Evolutionary conservation across 2,113 vertebrate genomes (phyloP), one percentile per base, ranked within the genome.

Genomic region (Paramormyrops kingsleyae): DNA sequence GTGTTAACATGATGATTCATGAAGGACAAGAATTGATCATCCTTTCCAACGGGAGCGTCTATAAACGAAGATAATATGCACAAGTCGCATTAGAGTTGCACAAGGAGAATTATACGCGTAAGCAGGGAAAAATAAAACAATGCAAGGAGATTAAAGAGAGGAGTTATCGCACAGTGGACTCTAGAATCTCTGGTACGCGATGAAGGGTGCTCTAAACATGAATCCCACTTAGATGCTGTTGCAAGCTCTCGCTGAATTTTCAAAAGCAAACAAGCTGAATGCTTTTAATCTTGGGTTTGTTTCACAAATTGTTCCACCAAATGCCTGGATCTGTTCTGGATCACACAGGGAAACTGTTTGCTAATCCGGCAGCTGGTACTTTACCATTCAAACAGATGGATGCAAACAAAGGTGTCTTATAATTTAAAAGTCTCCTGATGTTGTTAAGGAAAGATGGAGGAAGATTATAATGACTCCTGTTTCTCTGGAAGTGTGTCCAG

Each of bases 281-380:
- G 74, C 31, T 39, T 80, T 42, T 80, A 80, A 80, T 80, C 74
- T 80, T 80, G 74, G 74, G 74, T 80, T 80, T 80, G 74, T 31
- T 80, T 80, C 35, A 80, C 35, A 80, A 42, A 80, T 42, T 80
- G 31, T 42, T 80, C 35, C 74, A 42, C 35, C 74, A 80, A 80
- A 80, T 80, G 74, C 74, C 35, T 80, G 74, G 74, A 80, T 80
- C 74, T 80, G 74, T 80, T 42, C 74, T 80, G 74, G 74, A 80
- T 80, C 31, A 80, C 74, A 80, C 35, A 80, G 74, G 74, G 74
- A 80, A 80, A 80, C 74, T 80, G 74, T 80, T 80, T 80, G 74
- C 74, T 80, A n/a, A 80, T 80, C 74, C 35, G 1, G 6, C 74
- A 80, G 74, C 74, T 35, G 74, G 74, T 80, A 17, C 74, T 42